Evolutionary conservation across 1,140 invertebrate genomes (phyloP).

Genomic region (Penaeus indicus): DNA sequence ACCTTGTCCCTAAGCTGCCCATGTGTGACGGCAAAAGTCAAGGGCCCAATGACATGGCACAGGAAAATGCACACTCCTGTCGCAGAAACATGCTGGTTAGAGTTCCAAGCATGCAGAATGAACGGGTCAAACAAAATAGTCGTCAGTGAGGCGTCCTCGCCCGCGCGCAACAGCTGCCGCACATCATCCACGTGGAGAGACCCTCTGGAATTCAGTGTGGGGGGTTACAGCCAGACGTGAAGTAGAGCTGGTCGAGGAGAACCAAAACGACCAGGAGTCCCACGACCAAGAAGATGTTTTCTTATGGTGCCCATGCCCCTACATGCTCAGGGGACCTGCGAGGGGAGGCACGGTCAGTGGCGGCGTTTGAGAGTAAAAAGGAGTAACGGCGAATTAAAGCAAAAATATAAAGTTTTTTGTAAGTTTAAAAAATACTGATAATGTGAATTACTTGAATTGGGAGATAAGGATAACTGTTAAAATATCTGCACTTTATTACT

Average conservation of each 20-base stretch:
- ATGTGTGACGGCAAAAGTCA: constrained; percentile 51
- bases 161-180: constrained; percentile 47
- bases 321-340: no score
- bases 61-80: constrained; percentile 59
- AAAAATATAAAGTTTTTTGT: no score
- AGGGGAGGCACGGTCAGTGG: no score
- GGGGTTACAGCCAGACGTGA: constrained; percentile 45
- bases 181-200: constrained; percentile 59
- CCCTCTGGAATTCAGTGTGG: constrained; percentile 42
- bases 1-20: constrained; percentile 59
- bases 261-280: constrained; percentile 38
- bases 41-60: constrained; percentile 60
- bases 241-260: constrained; percentile 52
- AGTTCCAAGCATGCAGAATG: constrained; percentile 55
- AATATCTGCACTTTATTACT: no score
- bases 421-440: no score
- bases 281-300: constrained; percentile 36
- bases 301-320: not conserved
- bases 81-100: constrained; percentile 35
- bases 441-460: no score
- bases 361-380: no score
- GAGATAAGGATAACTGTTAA: no score
- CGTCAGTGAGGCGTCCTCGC: constrained; percentile 41
- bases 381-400: no score
- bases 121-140: constrained; percentile 56